Percentiles rank a stretch among this genome's conserved stretches.
Evolutionary conservation across 2,797 vertebrate genomes (phyloP).

Genomic region (Salmo trutta): DNA sequence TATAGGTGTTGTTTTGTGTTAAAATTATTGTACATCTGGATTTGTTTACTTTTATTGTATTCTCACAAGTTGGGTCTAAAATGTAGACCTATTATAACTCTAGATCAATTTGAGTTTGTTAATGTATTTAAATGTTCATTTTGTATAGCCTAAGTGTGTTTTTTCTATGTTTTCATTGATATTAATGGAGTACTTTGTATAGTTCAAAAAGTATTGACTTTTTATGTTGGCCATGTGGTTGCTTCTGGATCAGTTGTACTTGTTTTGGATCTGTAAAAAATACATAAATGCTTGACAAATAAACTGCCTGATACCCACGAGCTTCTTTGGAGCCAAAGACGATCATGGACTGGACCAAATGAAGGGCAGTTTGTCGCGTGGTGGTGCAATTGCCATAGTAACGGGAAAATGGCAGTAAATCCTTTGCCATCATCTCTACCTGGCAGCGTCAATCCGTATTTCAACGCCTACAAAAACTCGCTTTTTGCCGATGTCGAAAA

Average conservation of each 20-base stretch:
- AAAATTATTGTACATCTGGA: conserved; percentile 62
- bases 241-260: conserved; percentile 46
- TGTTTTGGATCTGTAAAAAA: conserved; percentile 62
- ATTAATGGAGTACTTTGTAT: conserved; percentile 42
- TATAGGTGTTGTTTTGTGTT: conserved; percentile 35
- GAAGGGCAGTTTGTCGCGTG: background rate
- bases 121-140: conserved; percentile 50
- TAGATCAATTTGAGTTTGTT: conserved; percentile 36
- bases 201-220: conserved; percentile 33
- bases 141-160: conserved; percentile 52
- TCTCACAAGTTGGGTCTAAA: conserved; percentile 30
- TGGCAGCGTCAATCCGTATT: background rate
- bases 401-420: conserved; percentile 5
- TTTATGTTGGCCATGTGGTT: conserved; percentile 46
- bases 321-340: background rate
- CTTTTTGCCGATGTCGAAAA: conserved; percentile 21
- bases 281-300: conserved; percentile 42
- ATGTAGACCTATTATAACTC: conserved; percentile 34
- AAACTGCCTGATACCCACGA: conserved; percentile 6
- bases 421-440: conserved; percentile 5
- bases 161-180: conserved; percentile 61
- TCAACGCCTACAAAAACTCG: conserved; percentile 23
- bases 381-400: conserved; percentile 13
- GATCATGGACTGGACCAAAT: background rate
- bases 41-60: conserved; percentile 50